Evolutionary conservation across 2,888 invertebrate species (phyloP).

Genomic region (Eupithecia vulgata): DNA sequence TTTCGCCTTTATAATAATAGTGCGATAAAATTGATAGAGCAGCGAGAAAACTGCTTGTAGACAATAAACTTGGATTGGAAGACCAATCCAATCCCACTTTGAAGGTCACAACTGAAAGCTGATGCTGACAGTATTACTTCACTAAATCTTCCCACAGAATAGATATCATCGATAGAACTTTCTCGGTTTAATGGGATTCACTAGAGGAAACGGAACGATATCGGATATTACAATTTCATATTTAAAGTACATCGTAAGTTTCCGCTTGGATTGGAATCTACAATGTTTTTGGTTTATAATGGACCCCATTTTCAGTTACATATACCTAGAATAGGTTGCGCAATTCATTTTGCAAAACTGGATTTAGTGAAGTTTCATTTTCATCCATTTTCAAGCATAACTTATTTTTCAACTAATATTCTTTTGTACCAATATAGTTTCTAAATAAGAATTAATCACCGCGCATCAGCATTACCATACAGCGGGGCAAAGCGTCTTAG

Average conservation of each 20-base stretch:
- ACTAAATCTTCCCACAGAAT: slow-evolving; percentile 22
- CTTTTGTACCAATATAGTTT: too few relatives aligned
- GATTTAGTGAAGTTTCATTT: too few relatives aligned
- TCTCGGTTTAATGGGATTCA: slow-evolving; percentile 22
- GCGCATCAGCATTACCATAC: too few relatives aligned
- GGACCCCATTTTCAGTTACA: neutral
- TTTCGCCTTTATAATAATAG: neutral
- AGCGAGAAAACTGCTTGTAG: slow-evolving; percentile 2
- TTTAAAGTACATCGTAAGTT: slow-evolving; percentile 13
- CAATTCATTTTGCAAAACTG: too few relatives aligned
- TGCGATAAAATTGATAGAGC: neutral
- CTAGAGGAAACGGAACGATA: slow-evolving; percentile 17
- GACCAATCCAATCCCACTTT: slow-evolving; percentile 3
- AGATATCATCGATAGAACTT: slow-evolving; percentile 10
- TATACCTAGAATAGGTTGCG: too few relatives aligned
- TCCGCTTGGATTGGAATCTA: neutral
- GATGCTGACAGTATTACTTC: slow-evolving; percentile 13
- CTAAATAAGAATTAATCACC: too few relatives aligned
- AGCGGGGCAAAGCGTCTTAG: too few relatives aligned
- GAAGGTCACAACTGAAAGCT: slow-evolving; percentile 10
- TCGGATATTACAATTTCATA: slow-evolving; percentile 22
- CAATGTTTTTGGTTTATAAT: too few relatives aligned
- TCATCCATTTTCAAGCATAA: too few relatives aligned
- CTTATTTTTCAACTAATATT: too few relatives aligned
- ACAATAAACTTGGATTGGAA: slow-evolving; percentile 2